A percentile compares a stretch with the other conserved stretches of the same genome.
phyloP scores from a whole-genome alignment of 2,888 invertebrate genomes.

The Chromoteleia sp. region DNA sequence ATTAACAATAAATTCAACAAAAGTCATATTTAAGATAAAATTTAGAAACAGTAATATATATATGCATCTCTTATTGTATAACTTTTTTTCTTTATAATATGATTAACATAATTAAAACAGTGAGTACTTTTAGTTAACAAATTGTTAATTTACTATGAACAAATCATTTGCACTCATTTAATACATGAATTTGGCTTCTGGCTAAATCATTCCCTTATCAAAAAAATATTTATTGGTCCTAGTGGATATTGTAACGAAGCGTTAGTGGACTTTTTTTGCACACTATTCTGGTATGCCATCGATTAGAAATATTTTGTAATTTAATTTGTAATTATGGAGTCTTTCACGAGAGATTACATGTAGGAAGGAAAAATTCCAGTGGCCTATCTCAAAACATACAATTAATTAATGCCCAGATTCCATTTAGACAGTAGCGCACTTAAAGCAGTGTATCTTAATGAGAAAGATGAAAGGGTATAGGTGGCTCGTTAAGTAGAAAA shows the following conservation, averaged over 20 bases:
- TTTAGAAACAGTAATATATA: too few species aligned
- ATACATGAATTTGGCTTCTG: neutral
- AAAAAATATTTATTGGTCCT: too few species aligned
- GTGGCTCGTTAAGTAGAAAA: conserved; percentile 38
- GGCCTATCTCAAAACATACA: conserved; percentile 38
- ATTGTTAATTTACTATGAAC: too few species aligned
- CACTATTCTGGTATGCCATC: neutral
- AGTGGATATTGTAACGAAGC: too few species aligned
- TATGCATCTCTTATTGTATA: too few species aligned
- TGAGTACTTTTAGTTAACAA: too few species aligned
- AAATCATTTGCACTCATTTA: too few species aligned
- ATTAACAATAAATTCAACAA: too few species aligned
- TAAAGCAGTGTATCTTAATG: conserved; percentile 44
- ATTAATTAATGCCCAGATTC: conserved; percentile 53
- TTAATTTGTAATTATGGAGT: conserved; percentile 36
- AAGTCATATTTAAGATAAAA: too few species aligned
- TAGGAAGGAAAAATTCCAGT: conserved; percentile 49
- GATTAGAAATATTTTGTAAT: conserved; percentile 8
- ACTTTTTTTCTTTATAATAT: too few species aligned
- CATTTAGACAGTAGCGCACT: conserved; percentile 44
- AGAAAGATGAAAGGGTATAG: conserved; percentile 51
- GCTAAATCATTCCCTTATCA: too few species aligned
- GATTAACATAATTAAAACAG: too few species aligned
- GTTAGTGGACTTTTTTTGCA: neutral
- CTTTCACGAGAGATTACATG: conserved; percentile 11